A percentile compares a stretch with the other conserved stretches of the same genome.
Evolutionary conservation across 1,140 invertebrate genomes (phyloP).

Genomic region (Drosophila auraria): DNA sequence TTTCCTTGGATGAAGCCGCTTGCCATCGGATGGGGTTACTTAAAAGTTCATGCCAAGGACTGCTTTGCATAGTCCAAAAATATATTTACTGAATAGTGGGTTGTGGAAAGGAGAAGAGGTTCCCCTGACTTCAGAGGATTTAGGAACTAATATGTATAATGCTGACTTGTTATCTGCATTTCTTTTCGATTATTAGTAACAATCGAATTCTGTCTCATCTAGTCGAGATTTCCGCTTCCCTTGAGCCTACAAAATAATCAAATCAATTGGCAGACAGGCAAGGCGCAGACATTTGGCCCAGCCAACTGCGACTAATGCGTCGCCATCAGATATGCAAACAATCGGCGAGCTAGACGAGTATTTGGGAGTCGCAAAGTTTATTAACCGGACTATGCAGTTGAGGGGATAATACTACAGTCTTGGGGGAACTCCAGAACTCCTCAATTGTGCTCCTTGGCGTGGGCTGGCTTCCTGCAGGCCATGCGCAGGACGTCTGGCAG

Average conservation of each 20-base stretch:
- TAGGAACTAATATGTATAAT: neutral
- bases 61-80: conserved; percentile 31
- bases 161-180: no score
- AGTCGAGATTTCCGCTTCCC: neutral
- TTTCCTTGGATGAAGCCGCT: conserved; percentile 3
- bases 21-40: conserved; percentile 16
- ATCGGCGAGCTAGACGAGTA: conserved; percentile 14
- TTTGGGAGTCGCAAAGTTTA: conserved; percentile 25
- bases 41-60: conserved; percentile 27
- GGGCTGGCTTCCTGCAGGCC: conserved; percentile 39
- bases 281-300: conserved; percentile 42
- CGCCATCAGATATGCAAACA: conserved; percentile 66
- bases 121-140: neutral
- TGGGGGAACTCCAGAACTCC: neutral
- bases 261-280: conserved; percentile 52
- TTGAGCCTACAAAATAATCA: conserved; percentile 13
- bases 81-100: conserved; percentile 22
- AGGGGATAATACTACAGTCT: neutral
- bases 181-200: neutral
- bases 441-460: neutral
- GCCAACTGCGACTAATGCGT: conserved; percentile 57
- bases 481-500: conserved; percentile 41
- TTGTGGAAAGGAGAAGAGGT: neutral
- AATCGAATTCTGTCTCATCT: neutral
- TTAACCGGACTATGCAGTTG: conserved; percentile 15